Conservation (phyloP, 2,888 invertebrate genomes). For the Oxyteleia sp. region DNA sequence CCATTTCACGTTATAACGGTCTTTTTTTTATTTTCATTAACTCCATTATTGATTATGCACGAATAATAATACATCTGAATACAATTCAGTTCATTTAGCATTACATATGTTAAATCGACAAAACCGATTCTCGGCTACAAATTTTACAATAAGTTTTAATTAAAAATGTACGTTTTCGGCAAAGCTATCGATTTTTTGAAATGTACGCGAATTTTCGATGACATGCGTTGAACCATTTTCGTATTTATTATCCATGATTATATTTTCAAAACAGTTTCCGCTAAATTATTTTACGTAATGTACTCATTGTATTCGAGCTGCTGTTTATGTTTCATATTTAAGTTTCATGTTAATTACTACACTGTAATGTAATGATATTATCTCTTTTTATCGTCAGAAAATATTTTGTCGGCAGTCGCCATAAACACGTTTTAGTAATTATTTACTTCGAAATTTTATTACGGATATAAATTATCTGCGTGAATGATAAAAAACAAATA, state of each 20-base stretch:
- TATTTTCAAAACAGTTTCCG: conserved; percentile 11
- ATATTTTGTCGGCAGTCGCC: conserved; percentile 21
- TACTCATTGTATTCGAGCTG: conserved; percentile 18
- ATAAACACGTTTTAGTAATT: conserved; percentile 37
- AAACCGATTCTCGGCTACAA: not conserved
- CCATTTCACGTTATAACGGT: too few species aligned
- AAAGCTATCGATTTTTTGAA: conserved; percentile 25
- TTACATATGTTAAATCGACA: conserved; percentile 2
- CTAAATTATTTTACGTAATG: conserved; percentile 29
- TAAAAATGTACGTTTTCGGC: conserved; percentile 23
- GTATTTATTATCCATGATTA: conserved; percentile 20
- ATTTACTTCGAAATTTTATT: conserved; percentile 34
- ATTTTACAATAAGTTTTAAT: conserved; percentile 35
- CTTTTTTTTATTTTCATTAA: too few species aligned
- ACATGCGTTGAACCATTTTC: not conserved
- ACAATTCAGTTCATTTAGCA: not conserved
- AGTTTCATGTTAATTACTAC: conserved; percentile 37
- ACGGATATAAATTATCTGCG: conserved; percentile 22
- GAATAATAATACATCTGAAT: not conserved
- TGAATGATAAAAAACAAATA: conserved; percentile 23
- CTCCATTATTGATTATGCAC: not conserved
- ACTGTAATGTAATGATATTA: conserved; percentile 13
- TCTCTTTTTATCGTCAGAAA: conserved; percentile 17
- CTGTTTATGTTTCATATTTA: conserved; percentile 35
- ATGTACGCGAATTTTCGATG: not conserved